These are phyloP conservation scores for Ormyrus pomaceus DNA, from an alignment of 2,888 invertebrate species.

Conservation along the genomic window DNA sequence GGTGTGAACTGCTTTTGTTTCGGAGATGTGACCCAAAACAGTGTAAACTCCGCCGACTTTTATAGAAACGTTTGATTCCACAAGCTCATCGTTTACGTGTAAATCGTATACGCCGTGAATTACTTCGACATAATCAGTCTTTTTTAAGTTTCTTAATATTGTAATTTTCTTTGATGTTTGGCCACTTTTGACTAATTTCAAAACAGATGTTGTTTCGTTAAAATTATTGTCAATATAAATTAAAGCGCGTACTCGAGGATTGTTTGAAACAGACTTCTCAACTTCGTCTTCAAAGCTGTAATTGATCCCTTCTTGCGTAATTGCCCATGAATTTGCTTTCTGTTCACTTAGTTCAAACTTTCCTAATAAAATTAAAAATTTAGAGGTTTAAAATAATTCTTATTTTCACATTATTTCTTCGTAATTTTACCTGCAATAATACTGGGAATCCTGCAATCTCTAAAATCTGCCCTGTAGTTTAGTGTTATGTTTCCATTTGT, in stretches of 20 bases:
- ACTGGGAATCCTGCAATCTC: not conserved
- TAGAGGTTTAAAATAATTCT: not conserved
- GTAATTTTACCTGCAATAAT: not conserved
- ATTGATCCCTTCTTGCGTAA: slow-evolving; percentile 14
- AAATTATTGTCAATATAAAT: slow-evolving; percentile 58
- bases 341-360: slow-evolving; percentile 21
- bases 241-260: slow-evolving; percentile 71
- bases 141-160: not conserved
- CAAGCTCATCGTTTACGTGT: slow-evolving; percentile 69
- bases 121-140: slow-evolving; percentile 63
- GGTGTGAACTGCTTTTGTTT: slow-evolving; percentile 61
- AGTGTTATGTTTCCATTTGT: not conserved
- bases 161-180: not conserved
- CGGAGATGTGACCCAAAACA: slow-evolving; percentile 76
- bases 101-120: slow-evolving; percentile 75
- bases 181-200: slow-evolving; percentile 6
- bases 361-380: slow-evolving; percentile 1
- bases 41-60: slow-evolving; percentile 83
- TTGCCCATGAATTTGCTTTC: slow-evolving; percentile 29
- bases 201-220: slow-evolving; percentile 5
- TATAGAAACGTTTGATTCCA: slow-evolving; percentile 64
- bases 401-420: not conserved
- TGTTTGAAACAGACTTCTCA: slow-evolving; percentile 66
- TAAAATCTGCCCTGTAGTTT: slow-evolving; percentile 14
- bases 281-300: slow-evolving; percentile 47